Base-by-base conservation (phyloP, 2,113 vertebrate species). In the Oreochromis spilurus region DNA sequence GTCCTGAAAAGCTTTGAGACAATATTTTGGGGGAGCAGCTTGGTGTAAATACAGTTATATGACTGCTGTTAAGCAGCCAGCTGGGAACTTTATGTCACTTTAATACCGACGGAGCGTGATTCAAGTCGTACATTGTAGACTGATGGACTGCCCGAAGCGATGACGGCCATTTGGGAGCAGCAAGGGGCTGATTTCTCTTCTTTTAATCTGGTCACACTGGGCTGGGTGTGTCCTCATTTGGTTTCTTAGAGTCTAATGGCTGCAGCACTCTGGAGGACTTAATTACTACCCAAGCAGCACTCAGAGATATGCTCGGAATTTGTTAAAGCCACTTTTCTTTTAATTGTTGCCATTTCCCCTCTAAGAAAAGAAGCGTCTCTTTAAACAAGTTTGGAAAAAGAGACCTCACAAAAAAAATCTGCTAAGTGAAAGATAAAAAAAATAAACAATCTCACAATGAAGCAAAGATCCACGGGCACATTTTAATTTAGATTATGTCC, bases 171-270 rank as follows among this genome's bases (percentile, higher is more conserved):
- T 88, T 87, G 82, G 83, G 82, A 93, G 83, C 90, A 92, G 88
- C 34, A 5, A 91, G 90, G 62, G 72, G 88, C 85, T 80, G 84
- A 91, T 89, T 92, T 91, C 88, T 94, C 82, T 87, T 92, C 79
- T 91, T 93, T 86, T 93, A 93, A 92, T 95, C 87, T 84, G 86
- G 89, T 94, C 82, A 70, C 89, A 89, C 86, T 88, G 88, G 83
- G 85, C 79, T 86, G 93, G 87, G 91, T 79, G 91, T 89, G 88
- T 88, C 83, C 83, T 90, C 43, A 88, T 83, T 93, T 78, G 75
- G 82, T 85, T 60, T 52, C 75, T 92, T n/a, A 17, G 53, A 84
- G 83, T 81, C 72, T 93, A 89, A 92, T 90, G 84, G 89, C 85
- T 81, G 83, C 80, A 82, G 81, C 87, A 84, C 89, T 90, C 90